phyloP scores from a whole-genome alignment of 2,113 vertebrate genomes.

The Sula dactylatra region DNA sequence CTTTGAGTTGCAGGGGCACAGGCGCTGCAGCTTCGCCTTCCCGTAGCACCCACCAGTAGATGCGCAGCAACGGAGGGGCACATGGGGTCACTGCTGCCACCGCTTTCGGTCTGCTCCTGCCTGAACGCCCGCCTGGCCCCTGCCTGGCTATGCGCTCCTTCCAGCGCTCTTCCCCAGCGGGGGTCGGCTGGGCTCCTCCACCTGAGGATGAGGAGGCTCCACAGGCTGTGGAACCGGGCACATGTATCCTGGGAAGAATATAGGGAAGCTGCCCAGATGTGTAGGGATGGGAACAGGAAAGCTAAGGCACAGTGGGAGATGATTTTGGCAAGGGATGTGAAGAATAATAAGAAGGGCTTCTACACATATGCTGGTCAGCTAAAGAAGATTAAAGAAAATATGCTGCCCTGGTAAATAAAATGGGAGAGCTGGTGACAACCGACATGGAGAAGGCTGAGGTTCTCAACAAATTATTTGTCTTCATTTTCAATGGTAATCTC shows the following conservation, averaged over 20 bases:
- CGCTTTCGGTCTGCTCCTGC: not conserved
- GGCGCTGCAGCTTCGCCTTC: not conserved
- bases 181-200: not conserved
- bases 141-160: not conserved
- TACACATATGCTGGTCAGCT: not conserved
- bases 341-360: not conserved
- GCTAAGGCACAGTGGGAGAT: not conserved
- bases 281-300: not conserved
- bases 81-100: not conserved
- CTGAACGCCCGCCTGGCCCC: not conserved
- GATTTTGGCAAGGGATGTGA: not conserved
- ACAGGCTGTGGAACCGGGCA: not conserved
- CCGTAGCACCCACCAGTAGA: fast-evolving
- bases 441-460: not conserved
- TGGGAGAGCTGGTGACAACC: not conserved
- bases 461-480: not conserved
- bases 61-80: not conserved
- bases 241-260: not conserved
- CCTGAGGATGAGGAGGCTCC: not conserved
- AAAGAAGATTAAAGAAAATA: not conserved
- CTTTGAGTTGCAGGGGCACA: not conserved
- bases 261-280: not conserved
- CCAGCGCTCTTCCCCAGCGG: not conserved
- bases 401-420: not conserved
- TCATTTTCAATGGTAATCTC: not conserved